Conservation (phyloP, 2,888 invertebrate genomes). For the Atethmia centrago region DNA sequence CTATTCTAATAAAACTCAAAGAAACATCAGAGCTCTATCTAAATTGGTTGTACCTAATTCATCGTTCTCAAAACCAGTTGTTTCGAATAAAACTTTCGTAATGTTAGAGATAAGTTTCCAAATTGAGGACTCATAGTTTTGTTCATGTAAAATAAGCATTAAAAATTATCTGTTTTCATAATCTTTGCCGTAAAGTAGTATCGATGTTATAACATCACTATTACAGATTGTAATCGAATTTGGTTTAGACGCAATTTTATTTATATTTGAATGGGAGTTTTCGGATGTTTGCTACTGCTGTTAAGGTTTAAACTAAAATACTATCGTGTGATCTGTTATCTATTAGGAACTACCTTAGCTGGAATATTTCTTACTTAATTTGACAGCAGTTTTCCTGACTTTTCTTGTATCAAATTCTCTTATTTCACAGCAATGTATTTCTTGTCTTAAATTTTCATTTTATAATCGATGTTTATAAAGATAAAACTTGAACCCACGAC, state of each 20-base stretch:
- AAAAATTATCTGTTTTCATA: constrained; percentile 59
- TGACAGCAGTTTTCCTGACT: background rate
- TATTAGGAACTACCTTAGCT: background rate
- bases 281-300: constrained; percentile 29
- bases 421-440: background rate
- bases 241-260: constrained; percentile 23
- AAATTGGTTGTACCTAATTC: constrained; percentile 70
- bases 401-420: background rate
- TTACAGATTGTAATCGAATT: constrained; percentile 56
- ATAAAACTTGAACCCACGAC: constrained; percentile 25
- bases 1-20: constrained; percentile 57
- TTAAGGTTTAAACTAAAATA: background rate
- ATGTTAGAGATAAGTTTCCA: constrained; percentile 69
- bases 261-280: constrained; percentile 37
- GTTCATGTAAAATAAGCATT: constrained; percentile 60
- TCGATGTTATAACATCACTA: constrained; percentile 54
- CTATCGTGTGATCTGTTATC: background rate
- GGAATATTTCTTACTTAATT: background rate
- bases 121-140: constrained; percentile 59
- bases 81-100: constrained; percentile 69
- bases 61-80: constrained; percentile 74
- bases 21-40: constrained; percentile 66
- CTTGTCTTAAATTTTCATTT: background rate
- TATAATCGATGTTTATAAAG: constrained; percentile 9
- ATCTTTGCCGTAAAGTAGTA: constrained; percentile 61